A percentile compares a stretch with the other conserved stretches of the same genome.
Evolutionary conservation across 2,113 vertebrate genomes (phyloP).

Genomic region (Tricholaema leucomelas): DNA sequence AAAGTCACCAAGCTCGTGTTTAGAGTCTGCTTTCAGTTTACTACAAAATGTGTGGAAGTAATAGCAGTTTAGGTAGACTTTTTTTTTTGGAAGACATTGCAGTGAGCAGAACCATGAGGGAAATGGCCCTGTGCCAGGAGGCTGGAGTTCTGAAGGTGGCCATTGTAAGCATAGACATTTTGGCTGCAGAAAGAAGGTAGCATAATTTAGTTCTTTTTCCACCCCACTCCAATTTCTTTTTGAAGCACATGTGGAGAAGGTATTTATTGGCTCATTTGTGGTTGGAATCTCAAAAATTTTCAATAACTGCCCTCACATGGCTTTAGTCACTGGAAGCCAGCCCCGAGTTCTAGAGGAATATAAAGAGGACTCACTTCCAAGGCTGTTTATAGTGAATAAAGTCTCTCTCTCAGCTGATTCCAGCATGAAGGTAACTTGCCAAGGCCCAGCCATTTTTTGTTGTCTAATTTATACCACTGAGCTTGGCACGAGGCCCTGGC

Average conservation of each 20-base stretch:
- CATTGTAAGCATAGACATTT: constrained; percentile 83
- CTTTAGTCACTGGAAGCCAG: constrained; percentile 79
- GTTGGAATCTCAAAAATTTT: constrained; percentile 93
- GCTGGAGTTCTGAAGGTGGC: constrained; percentile 82
- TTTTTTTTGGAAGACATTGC: constrained; percentile 63
- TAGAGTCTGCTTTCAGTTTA: constrained; percentile 80
- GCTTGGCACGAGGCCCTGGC: constrained; percentile 67
- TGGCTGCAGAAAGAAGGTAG: constrained; percentile 82
- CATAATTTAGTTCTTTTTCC: constrained; percentile 83
- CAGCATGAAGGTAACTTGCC: constrained; percentile 75
- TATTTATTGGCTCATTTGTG: constrained; percentile 93
- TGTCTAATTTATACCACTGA: constrained; percentile 78
- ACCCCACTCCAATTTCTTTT: constrained; percentile 80
- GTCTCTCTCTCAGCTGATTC: constrained; percentile 82
- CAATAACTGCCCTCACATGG: constrained; percentile 86
- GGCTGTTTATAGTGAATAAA: constrained; percentile 78
- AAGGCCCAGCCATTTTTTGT: constrained; percentile 74
- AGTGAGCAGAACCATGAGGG: constrained; percentile 76
- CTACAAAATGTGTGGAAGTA: constrained; percentile 80
- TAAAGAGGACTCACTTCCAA: constrained; percentile 72
- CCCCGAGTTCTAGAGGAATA: constrained; percentile 62
- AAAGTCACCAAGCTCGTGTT: constrained; percentile 71
- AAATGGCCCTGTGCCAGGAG: constrained; percentile 72
- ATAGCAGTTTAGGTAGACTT: constrained; percentile 74
- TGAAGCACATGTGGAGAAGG: constrained; percentile 90